Evolutionary conservation across 2,888 invertebrate genomes (phyloP), one percentile per base, ranked within the genome.

Genomic region (Bedellia somnulentella): DNA sequence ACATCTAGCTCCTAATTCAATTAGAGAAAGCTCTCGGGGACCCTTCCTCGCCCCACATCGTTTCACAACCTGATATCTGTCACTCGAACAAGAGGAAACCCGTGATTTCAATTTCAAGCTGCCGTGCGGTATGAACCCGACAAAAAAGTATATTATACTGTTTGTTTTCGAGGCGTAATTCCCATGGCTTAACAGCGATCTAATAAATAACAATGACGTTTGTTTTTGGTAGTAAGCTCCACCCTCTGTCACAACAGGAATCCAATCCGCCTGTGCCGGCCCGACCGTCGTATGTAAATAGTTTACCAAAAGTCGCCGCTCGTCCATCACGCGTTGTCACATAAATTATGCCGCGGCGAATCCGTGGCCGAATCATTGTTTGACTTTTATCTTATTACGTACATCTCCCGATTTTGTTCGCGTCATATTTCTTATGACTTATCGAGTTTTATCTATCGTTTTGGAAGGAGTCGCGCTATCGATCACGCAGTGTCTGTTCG

Each of bases 341-440:
- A 75, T 75, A 75, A 75, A 75, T 75, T 75, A 75, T 75, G 70
- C 75, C 68, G 71, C 73, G 73, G 73, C 71, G 71, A 73, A 73
- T 75, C 73, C 73, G 73, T 70, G 70, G 67, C 62, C 70, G 70
- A 73, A 73, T 73, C 75, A 75, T 71, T 75, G 73, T 73, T 70
- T 70, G 75, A 73, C 73, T 73, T 75, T 75, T 75, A 75, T 75
- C 75, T 75, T 73, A 73, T 73, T 73, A 73, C 73, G 67, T 66
- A 68, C 68, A 70, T 75, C 73, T 73, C 68, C 70, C 68, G 75
- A 75, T 73, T 75, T 71, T 71, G 75, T 75, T 73, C 73, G 71
- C 73, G 63, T 75, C 75, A 75, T 75, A 71, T 75, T 73, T 75
- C 73, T 73, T 68, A 59, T 61, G 67, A 67, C 61, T 73, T 75